Conservation (phyloP, 2,888 invertebrate genomes). For the Cryptophagus acutangulus region DNA sequence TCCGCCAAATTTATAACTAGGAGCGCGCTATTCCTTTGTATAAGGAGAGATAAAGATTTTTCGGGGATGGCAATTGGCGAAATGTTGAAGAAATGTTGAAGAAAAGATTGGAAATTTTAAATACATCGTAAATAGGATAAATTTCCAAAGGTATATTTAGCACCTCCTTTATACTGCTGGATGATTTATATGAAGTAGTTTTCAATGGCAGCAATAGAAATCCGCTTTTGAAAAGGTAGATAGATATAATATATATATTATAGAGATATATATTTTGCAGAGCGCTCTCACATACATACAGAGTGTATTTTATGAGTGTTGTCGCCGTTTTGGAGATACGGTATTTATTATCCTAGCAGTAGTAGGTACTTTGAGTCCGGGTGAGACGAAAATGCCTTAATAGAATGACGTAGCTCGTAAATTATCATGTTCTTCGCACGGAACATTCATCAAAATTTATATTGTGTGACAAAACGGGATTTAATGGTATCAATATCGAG, state of each 20-base stretch:
- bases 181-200: slow-evolving; percentile 13
- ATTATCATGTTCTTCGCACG: slow-evolving; percentile 22
- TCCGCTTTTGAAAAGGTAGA: slow-evolving; percentile 6
- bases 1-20: no score
- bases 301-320: slow-evolving; percentile 11
- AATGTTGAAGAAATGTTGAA: no score
- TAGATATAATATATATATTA: no score
- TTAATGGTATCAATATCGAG: slow-evolving; percentile 19
- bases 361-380: slow-evolving; percentile 11
- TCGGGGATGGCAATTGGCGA: no score
- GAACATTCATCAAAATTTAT: slow-evolving; percentile 25
- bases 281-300: no score
- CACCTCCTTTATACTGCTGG: no score
- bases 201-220: slow-evolving; percentile 11
- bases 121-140: no score
- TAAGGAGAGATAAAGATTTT: no score
- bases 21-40: no score
- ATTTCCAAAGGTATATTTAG: no score
- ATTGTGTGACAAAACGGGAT: slow-evolving; percentile 22
- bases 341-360: slow-evolving; percentile 15
- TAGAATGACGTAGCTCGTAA: slow-evolving; percentile 20
- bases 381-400: slow-evolving; percentile 19
- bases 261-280: no score
- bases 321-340: slow-evolving; percentile 14
- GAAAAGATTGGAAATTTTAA: no score